A percentile compares a stretch with the other conserved stretches of the same genome.
These are phyloP conservation scores for Chelonoidis abingdonii DNA, from an alignment of 2,113 vertebrate genomes.

Conservation along the genomic window DNA sequence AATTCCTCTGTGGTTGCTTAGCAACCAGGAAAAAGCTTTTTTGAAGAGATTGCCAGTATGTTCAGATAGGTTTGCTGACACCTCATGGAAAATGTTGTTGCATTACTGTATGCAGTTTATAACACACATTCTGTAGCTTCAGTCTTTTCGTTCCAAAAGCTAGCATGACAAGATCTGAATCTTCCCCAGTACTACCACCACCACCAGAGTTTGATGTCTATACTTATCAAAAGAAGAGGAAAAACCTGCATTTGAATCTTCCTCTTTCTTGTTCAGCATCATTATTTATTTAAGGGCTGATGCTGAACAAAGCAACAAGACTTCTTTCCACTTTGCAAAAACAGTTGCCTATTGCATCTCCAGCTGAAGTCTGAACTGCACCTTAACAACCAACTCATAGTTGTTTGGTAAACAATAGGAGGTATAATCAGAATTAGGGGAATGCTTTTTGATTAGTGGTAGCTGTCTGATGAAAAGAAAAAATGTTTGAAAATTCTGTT, in stretches of 20 bases:
- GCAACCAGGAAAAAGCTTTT: slow-evolving; percentile 22
- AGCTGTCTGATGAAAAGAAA: neutral
- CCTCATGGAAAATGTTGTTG: slow-evolving; percentile 60
- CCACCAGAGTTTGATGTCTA: neutral
- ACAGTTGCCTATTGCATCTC: neutral
- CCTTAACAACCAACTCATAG: neutral
- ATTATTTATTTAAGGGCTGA: neutral
- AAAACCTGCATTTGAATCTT: neutral
- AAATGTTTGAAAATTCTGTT: neutral
- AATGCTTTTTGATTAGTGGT: neutral
- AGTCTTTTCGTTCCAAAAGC: neutral
- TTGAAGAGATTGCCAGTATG: neutral
- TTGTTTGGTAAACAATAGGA: neutral
- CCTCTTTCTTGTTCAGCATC: neutral
- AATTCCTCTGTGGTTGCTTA: neutral
- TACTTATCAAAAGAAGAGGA: neutral
- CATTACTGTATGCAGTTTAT: neutral
- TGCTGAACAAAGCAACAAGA: neutral
- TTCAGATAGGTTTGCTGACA: slow-evolving; percentile 68
- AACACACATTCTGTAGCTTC: neutral
- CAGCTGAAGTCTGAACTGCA: neutral
- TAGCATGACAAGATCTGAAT: neutral
- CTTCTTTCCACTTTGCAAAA: neutral
- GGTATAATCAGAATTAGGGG: neutral
- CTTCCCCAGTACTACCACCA: neutral